Evolutionary conservation across 1,140 invertebrate species (phyloP).

Genomic region (Pollicipes pollicipes): DNA sequence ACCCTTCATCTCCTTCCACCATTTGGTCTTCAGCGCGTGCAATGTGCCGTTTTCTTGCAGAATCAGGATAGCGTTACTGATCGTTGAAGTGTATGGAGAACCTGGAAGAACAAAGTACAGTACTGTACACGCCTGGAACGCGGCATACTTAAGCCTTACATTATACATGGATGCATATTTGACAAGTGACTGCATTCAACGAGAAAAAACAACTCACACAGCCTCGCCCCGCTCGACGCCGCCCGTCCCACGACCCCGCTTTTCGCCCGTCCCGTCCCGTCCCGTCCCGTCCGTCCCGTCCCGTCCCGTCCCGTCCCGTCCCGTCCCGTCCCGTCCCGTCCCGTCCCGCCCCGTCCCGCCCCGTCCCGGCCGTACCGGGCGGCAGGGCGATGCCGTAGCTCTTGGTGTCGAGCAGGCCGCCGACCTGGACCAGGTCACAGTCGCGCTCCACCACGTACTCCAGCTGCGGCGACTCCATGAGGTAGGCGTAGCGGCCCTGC

Average conservation of each 20-base stretch:
- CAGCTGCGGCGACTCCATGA: slow-evolving; percentile 21
- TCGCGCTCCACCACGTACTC: slow-evolving; percentile 27
- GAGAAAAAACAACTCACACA: background rate
- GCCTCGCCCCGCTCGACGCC: background rate
- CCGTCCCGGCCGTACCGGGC: slow-evolving; percentile 20
- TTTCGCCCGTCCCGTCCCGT: background rate
- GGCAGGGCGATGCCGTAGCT: slow-evolving; percentile 28
- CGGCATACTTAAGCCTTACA: too few relatives aligned
- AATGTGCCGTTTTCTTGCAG: slow-evolving; percentile 32
- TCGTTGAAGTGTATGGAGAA: slow-evolving; percentile 29
- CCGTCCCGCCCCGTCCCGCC: background rate
- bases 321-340: too few relatives aligned
- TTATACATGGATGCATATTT: too few relatives aligned
- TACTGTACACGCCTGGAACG: too few relatives aligned
- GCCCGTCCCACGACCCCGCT: background rate
- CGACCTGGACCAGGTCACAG: slow-evolving; percentile 26
- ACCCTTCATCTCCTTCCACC: slow-evolving; percentile 25
- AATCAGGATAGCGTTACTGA: slow-evolving; percentile 28
- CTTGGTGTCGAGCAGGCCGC: slow-evolving; percentile 27
- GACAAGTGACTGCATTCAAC: too few relatives aligned
- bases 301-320: background rate
- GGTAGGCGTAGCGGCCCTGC: slow-evolving; percentile 19
- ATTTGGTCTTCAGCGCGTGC: slow-evolving; percentile 27
- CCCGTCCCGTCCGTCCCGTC: too few relatives aligned
- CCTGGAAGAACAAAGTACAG: slow-evolving; percentile 21